Conservation (phyloP, 2,797 vertebrate genomes). For the Lagocephalus sceleratus region DNA sequence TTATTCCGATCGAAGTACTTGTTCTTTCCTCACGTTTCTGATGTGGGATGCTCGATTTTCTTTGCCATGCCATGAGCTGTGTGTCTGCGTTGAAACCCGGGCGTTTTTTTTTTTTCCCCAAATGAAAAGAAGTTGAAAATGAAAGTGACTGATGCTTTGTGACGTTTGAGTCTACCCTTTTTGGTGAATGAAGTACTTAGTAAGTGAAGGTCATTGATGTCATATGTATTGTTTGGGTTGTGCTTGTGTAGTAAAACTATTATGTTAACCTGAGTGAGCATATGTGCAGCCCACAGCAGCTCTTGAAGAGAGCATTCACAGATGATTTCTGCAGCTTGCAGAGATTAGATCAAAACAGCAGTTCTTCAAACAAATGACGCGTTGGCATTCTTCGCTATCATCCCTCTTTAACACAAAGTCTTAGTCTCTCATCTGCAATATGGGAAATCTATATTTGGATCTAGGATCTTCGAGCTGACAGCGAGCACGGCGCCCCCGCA, state of each 20-base stretch:
- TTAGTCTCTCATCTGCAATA: constrained; percentile 21
- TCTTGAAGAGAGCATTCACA: constrained; percentile 11
- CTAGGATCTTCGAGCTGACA: neutral
- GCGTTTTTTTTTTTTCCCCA: too few species aligned
- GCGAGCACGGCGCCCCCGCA: constrained; percentile 3
- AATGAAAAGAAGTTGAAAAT: too few species aligned
- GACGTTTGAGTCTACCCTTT: too few species aligned
- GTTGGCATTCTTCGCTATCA: neutral
- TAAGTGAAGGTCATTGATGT: too few species aligned
- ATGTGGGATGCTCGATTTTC: too few species aligned
- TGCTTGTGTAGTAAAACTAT: constrained; percentile 1
- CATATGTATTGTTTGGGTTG: neutral
- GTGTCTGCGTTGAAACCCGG: too few species aligned
- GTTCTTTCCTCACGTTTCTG: neutral
- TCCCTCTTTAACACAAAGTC: constrained; percentile 1
- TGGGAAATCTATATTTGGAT: constrained; percentile 56
- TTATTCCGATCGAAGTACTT: neutral
- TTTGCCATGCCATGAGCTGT: too few species aligned
- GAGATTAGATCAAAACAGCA: constrained; percentile 6
- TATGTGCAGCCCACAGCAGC: neutral
- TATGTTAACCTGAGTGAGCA: neutral
- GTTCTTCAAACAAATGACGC: neutral
- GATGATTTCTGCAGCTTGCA: constrained; percentile 15
- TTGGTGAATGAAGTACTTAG: too few species aligned
- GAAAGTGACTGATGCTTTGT: too few species aligned